Base-by-base conservation (phyloP, 1,140 invertebrate species). In the Drosophila ogumai region DNA sequence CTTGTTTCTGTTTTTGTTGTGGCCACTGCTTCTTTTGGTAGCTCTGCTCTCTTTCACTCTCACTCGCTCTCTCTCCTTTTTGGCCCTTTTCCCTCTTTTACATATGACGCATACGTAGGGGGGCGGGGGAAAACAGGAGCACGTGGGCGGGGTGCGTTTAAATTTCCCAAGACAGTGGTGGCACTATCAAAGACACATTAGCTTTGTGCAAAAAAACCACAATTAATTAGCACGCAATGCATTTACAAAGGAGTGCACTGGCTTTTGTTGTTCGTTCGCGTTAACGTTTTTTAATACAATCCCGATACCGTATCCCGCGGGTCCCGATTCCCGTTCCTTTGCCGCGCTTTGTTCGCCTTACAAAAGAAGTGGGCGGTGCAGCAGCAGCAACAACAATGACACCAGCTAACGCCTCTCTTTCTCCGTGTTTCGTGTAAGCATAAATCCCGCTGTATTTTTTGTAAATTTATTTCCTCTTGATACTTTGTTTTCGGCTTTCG, bases 111-210 rank as follows among this genome's bases (percentile, higher is more conserved):
- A 86, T 79, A 67, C 54, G 69, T 44, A 55, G 10, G n/a, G 52
- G 19, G 47, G 50, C 8, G 17, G n/a, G 34, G 65, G 63, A 6
- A 41, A 46, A 31, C n/a, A 68, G 65, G 65, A 68, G 44, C 64
- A 67, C 43, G 54, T 58, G 58, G 0, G 13, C 13, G 52, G 50
- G 32, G 52, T 38, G 73, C 52, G 17, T 28, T 76, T 79, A 72
- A 81, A 84, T 80, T 57, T 80, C 72, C 63, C 34, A 72, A 79
- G 59, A 65, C 64, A 69, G 41, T 41, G 57, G 50, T 49, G 58
- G 52, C 56, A 82, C 80, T 67, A 81, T 90, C 69, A 64, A 88
- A 74, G 52, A 68, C 72, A 82, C 80, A 88, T 84, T 88, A 82
- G 72, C 76, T 65, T 61, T 61, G 47, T 41, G 60, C 44, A 43